A percentile compares a stretch with the other conserved stretches of the same genome.
phyloP scores from a whole-genome alignment of 2,113 vertebrate genomes.

The Ammodramus savannarum region DNA sequence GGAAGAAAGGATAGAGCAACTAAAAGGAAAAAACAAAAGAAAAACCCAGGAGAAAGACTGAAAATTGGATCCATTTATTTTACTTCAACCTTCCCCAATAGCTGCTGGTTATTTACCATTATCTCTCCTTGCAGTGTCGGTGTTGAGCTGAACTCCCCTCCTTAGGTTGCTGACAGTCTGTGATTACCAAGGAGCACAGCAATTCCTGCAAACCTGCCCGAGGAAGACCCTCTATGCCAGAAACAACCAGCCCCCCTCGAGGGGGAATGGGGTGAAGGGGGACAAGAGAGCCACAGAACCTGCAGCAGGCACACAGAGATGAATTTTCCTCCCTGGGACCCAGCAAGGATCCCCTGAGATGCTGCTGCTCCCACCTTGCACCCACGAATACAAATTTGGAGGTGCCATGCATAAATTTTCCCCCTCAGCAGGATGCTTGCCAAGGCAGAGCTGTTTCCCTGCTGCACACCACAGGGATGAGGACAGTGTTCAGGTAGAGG shows the following conservation, averaged over 20 bases:
- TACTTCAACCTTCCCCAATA: conserved; percentile 3
- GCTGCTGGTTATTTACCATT: conserved; percentile 49
- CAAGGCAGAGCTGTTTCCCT: not conserved
- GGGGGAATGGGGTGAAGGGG: not conserved
- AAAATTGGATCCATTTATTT: conserved; percentile 29
- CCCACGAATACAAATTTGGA: not conserved
- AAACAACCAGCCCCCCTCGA: not conserved
- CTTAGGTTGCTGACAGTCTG: not conserved
- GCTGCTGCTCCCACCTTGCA: not conserved
- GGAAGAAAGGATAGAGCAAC: not conserved
- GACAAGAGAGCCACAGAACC: not conserved
- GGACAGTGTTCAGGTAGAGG: not conserved
- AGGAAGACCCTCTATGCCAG: not conserved
- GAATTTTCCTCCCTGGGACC: not conserved
- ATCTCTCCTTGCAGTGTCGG: conserved; percentile 6
- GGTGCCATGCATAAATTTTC: not conserved
- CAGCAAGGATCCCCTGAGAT: not conserved
- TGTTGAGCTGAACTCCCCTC: not conserved
- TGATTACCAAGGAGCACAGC: not conserved
- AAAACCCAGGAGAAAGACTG: not conserved
- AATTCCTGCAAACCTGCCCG: not conserved
- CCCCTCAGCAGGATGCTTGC: not conserved
- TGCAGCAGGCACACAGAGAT: fast-evolving
- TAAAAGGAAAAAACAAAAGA: not conserved
- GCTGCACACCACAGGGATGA: not conserved